phyloP scores from a whole-genome alignment of 2,797 vertebrate genomes.

The Lemur catta region DNA sequence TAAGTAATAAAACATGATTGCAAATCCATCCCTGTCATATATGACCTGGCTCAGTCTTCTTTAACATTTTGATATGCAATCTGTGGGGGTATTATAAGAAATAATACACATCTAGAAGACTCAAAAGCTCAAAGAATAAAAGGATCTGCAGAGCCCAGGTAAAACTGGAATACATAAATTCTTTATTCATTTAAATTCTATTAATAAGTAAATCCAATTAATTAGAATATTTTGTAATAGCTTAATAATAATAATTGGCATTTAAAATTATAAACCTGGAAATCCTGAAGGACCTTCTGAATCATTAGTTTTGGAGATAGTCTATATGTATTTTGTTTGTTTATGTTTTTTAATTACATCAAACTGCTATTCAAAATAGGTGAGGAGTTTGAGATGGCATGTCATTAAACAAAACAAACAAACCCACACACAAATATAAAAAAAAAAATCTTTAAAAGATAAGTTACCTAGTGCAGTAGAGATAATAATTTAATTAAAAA shows the following conservation, averaged over 20 bases:
- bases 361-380: neutral
- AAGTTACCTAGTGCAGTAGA: neutral
- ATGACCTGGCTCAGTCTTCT: neutral
- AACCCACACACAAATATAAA: neutral
- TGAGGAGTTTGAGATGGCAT: neutral
- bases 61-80: neutral
- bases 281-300: neutral
- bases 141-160: neutral
- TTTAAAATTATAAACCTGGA: constrained; percentile 40
- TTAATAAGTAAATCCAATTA: constrained; percentile 1
- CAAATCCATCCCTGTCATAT: neutral
- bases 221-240: neutral
- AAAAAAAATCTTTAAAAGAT: neutral
- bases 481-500: neutral
- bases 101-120: neutral
- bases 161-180: neutral
- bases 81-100: neutral
- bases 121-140: neutral
- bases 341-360: neutral
- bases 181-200: neutral
- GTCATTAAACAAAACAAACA: neutral
- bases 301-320: neutral
- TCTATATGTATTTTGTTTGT: neutral
- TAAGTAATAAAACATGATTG: neutral
- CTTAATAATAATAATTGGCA: neutral